phyloP scores from a whole-genome alignment of 2,113 vertebrate genomes.

The Aegotheles bennettii region DNA sequence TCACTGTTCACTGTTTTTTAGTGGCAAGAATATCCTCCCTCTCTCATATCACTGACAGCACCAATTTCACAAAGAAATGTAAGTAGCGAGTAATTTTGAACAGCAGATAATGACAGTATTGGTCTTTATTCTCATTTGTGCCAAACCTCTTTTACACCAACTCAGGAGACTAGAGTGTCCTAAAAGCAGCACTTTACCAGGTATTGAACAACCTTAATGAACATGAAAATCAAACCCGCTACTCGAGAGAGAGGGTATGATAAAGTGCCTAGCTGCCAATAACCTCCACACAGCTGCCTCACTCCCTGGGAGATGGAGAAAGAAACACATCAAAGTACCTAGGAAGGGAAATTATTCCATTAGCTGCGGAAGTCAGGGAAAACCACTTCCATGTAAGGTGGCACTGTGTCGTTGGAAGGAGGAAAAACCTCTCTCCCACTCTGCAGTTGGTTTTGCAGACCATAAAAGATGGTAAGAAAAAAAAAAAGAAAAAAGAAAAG shows the following conservation, averaged over 20 bases:
- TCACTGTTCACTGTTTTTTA: neutral
- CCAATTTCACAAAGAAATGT: slow-evolving; percentile 21
- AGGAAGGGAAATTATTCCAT: neutral
- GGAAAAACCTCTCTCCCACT: neutral
- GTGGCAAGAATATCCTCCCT: neutral
- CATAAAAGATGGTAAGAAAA: neutral
- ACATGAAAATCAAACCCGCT: slow-evolving; percentile 31
- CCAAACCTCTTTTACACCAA: neutral
- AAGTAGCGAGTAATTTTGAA: neutral
- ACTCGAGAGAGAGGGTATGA: neutral
- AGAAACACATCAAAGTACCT: neutral
- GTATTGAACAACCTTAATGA: neutral
- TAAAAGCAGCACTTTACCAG: slow-evolving; percentile 30
- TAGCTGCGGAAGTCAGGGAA: neutral
- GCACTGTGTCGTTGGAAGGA: neutral
- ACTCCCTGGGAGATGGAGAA: neutral
- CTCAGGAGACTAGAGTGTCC: neutral
- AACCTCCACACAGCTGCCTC: neutral
- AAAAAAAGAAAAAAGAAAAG: neutral
- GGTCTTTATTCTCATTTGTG: neutral
- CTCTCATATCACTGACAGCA: neutral
- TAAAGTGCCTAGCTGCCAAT: neutral
- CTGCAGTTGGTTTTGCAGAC: neutral
- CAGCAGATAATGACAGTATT: neutral
- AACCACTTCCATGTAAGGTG: neutral